Conservation (phyloP, 2,888 invertebrate genomes). For the Chouioia cunea region DNA sequence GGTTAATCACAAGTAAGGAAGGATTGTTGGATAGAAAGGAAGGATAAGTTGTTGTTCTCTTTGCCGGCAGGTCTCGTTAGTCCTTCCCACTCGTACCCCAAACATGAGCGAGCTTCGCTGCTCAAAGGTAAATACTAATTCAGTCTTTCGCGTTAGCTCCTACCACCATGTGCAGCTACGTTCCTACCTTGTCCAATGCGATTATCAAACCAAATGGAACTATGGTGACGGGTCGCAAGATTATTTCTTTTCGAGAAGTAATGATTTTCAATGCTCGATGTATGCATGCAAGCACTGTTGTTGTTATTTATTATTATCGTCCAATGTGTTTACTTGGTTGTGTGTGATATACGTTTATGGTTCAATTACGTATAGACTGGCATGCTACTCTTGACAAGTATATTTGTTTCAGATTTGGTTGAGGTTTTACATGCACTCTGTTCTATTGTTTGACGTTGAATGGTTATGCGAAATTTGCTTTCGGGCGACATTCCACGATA, state of each 20-base stretch:
- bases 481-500: too few relatives aligned
- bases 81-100: constrained; percentile 65
- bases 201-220: background rate
- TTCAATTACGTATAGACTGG: too few relatives aligned
- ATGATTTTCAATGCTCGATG: constrained; percentile 4
- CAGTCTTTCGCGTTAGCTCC: constrained; percentile 12
- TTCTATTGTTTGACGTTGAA: too few relatives aligned
- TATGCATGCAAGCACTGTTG: background rate
- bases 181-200: background rate
- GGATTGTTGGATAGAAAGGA: constrained; percentile 36
- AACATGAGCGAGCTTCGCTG: constrained; percentile 73
- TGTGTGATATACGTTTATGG: too few relatives aligned
- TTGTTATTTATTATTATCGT: background rate
- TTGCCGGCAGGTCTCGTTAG: constrained; percentile 68
- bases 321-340: too few relatives aligned
- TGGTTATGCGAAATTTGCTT: too few relatives aligned
- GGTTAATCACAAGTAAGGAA: constrained; percentile 34
- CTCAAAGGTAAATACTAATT: constrained; percentile 71
- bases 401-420: too few relatives aligned
- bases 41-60: constrained; percentile 59
- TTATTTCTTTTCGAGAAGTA: constrained; percentile 3
- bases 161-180: background rate
- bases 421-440: too few relatives aligned
- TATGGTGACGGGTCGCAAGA: background rate
- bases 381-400: too few relatives aligned